Conservation (phyloP, 2,113 vertebrate genomes). For the Cyphomyrus plagiostoma region DNA sequence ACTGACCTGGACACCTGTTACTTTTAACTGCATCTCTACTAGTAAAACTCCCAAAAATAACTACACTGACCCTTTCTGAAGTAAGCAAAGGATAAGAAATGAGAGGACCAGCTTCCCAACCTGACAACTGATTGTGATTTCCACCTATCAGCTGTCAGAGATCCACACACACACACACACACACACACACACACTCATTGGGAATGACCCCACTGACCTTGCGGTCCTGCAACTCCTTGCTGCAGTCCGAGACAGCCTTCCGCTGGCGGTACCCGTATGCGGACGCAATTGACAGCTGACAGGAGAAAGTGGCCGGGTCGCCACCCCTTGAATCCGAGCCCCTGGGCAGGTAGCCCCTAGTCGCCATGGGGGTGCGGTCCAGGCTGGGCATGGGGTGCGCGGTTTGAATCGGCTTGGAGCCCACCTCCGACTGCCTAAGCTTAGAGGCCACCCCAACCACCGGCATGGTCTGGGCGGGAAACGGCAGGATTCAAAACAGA, state of each 20-base stretch:
- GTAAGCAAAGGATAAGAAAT: background rate
- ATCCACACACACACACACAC: background rate
- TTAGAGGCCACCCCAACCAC: constrained; percentile 92
- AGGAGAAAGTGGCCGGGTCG: constrained; percentile 62
- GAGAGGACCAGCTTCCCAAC: background rate
- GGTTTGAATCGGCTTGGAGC: constrained; percentile 81
- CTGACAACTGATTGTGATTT: background rate
- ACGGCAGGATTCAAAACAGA: constrained; percentile 11
- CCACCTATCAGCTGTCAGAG: background rate
- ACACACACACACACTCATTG: background rate
- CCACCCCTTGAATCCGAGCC: constrained; percentile 62
- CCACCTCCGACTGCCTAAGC: constrained; percentile 75
- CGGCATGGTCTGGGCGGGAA: constrained; percentile 68
- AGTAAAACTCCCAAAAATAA: background rate
- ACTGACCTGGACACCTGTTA: background rate
- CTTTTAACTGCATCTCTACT: background rate
- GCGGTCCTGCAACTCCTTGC: constrained; percentile 77
- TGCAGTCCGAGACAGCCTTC: constrained; percentile 52
- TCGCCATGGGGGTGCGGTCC: constrained; percentile 55
- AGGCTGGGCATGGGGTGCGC: constrained; percentile 79
- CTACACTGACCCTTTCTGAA: background rate
- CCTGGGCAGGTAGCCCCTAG: constrained; percentile 60
- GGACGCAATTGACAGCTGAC: constrained; percentile 76
- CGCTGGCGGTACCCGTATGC: constrained; percentile 69
- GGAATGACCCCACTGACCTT: constrained; percentile 82